These are phyloP conservation scores for Azemiops feae DNA, from an alignment of 2,113 vertebrate genomes.

Conservation along the genomic window DNA sequence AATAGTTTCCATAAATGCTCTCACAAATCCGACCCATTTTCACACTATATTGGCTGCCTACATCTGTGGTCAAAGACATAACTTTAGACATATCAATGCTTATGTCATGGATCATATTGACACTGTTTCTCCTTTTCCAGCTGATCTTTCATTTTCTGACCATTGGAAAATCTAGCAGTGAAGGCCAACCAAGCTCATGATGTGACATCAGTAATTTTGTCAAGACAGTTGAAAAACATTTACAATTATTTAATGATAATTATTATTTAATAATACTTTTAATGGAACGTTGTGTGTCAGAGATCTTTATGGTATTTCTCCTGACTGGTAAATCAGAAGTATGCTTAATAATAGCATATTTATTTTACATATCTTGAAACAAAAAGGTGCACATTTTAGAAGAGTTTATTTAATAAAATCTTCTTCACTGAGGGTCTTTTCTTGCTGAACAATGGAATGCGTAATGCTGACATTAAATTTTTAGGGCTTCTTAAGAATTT, in stretches of 20 bases:
- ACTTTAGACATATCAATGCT: not conserved
- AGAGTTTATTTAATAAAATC: not conserved
- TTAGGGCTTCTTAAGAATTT: not conserved
- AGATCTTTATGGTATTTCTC: not conserved
- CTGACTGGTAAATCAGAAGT: not conserved
- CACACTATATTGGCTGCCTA: not conserved
- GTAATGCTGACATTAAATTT: not conserved
- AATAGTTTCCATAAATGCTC: not conserved
- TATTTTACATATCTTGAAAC: not conserved
- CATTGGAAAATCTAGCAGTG: not conserved
- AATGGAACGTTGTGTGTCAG: not conserved
- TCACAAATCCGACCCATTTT: not conserved
- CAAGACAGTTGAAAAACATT: not conserved
- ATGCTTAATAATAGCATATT: not conserved
- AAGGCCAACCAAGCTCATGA: not conserved
- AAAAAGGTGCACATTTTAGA: not conserved
- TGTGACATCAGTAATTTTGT: not conserved
- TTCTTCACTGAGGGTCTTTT: not conserved
- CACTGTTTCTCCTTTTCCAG: not conserved
- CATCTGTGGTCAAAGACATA: not conserved
- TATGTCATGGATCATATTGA: not conserved
- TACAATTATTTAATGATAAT: not conserved
- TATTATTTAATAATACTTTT: not conserved
- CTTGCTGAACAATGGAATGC: not conserved
- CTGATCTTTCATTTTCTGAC: not conserved